Evolutionary conservation across 1,140 invertebrate species (phyloP).

Genomic region (Rhyacophila brunnea): DNA sequence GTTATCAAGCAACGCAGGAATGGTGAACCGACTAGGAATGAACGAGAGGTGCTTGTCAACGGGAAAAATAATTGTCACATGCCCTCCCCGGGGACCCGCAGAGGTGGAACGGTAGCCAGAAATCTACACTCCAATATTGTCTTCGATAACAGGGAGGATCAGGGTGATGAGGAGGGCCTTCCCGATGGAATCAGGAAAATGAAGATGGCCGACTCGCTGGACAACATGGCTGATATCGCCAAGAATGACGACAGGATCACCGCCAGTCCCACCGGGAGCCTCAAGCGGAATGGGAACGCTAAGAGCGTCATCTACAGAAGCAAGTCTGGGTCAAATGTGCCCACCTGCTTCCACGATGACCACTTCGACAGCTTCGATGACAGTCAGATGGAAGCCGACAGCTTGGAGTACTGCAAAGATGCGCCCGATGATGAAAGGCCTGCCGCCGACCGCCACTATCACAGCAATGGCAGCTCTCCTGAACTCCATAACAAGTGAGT

Average conservation of each 20-base stretch:
- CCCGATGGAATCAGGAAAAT: slow-evolving; percentile 23
- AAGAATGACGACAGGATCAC: slow-evolving; percentile 47
- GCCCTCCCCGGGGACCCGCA: not conserved
- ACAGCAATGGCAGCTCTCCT: slow-evolving; percentile 26
- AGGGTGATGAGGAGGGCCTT: slow-evolving; percentile 25
- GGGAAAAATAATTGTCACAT: no score
- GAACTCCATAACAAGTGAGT: slow-evolving; percentile 26
- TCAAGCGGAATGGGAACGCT: slow-evolving; percentile 24
- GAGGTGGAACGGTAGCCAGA: slow-evolving; percentile 24
- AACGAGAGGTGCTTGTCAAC: no score
- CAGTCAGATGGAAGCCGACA: slow-evolving; percentile 36
- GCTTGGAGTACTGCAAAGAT: slow-evolving; percentile 43
- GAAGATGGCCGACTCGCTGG: slow-evolving; percentile 41
- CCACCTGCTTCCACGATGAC: slow-evolving; percentile 32
- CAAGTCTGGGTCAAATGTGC: slow-evolving; percentile 36
- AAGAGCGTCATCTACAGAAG: slow-evolving; percentile 37
- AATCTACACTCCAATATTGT: slow-evolving; percentile 33
- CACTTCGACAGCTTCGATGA: slow-evolving; percentile 48
- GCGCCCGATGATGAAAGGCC: slow-evolving; percentile 42
- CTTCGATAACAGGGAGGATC: slow-evolving; percentile 24
- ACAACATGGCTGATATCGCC: slow-evolving; percentile 43
- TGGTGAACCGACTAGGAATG: no score
- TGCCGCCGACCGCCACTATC: not conserved
- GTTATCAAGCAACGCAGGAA: not conserved
- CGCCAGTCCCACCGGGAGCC: slow-evolving; percentile 40